Evolutionary conservation across 2,888 invertebrate species (phyloP).

Genomic region (Andricus quercusramuli): DNA sequence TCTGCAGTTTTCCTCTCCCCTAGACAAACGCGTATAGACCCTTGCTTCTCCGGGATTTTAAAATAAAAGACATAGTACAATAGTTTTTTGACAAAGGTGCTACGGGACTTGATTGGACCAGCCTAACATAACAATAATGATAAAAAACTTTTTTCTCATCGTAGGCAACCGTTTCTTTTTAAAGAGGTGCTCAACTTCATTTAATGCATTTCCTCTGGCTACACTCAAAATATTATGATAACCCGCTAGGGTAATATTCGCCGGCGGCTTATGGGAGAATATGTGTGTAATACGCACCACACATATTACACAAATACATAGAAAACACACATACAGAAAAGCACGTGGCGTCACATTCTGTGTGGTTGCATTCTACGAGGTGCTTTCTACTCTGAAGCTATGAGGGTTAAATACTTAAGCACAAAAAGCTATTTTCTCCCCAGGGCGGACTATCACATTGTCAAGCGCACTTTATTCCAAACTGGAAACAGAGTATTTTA

Average conservation of each 20-base stretch:
- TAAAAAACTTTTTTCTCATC: not conserved
- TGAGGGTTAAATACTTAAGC: conserved; percentile 14
- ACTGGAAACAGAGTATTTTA: not conserved
- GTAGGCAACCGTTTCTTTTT: not conserved
- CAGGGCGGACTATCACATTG: not conserved
- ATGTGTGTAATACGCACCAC: conserved; percentile 7
- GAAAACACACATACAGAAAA: not conserved
- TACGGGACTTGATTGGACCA: too few species aligned
- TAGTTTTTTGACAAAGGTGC: too few species aligned
- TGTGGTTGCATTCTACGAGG: conserved; percentile 27
- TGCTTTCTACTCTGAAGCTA: conserved; percentile 10
- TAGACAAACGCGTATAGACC: too few species aligned
- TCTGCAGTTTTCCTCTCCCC: too few species aligned
- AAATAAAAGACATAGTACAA: too few species aligned
- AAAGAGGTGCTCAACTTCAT: not conserved
- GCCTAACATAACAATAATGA: too few species aligned
- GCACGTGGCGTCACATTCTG: conserved; percentile 21
- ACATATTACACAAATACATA: conserved; percentile 8
- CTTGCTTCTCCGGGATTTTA: too few species aligned
- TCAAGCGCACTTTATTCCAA: not conserved
- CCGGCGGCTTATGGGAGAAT: not conserved
- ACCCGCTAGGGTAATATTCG: conserved; percentile 22
- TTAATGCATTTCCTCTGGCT: not conserved
- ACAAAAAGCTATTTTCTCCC: not conserved
- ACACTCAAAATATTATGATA: conserved; percentile 20